Evolutionary conservation across 1,140 invertebrate genomes (phyloP).

Genomic region (Oryctes rhinoceros): DNA sequence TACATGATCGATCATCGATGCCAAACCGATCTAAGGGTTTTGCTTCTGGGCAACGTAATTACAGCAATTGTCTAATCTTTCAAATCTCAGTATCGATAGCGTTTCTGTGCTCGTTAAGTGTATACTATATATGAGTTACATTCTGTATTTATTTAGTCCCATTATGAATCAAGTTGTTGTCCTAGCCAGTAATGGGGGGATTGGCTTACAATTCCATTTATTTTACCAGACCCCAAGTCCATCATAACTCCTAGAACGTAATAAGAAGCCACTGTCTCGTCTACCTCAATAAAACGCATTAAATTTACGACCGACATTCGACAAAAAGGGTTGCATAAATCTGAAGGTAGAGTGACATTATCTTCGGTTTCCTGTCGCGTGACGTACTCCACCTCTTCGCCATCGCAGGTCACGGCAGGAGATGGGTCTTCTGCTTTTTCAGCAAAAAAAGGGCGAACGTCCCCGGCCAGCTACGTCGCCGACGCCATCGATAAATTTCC

Average conservation of each 20-base stretch:
- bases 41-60: no score
- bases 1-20: no score
- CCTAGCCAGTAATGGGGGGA: no score
- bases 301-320: not conserved
- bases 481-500: conserved; percentile 25
- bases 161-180: no score
- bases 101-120: no score
- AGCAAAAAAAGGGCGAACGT: conserved; percentile 18
- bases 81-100: no score
- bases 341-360: conserved; percentile 58
- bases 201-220: not conserved
- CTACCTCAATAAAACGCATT: not conserved
- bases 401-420: conserved; percentile 30
- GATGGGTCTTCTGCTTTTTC: conserved; percentile 20
- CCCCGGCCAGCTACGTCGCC: not conserved
- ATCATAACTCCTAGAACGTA: not conserved
- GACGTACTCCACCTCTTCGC: not conserved
- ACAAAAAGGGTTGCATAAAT: conserved; percentile 56
- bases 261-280: not conserved
- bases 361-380: conserved; percentile 41
- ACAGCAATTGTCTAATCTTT: no score
- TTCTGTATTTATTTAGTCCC: no score
- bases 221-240: not conserved
- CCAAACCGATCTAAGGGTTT: no score
- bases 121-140: no score